Evolutionary conservation across 2,888 invertebrate species (phyloP).

Genomic region (Mesopsocus fuscifrons): DNA sequence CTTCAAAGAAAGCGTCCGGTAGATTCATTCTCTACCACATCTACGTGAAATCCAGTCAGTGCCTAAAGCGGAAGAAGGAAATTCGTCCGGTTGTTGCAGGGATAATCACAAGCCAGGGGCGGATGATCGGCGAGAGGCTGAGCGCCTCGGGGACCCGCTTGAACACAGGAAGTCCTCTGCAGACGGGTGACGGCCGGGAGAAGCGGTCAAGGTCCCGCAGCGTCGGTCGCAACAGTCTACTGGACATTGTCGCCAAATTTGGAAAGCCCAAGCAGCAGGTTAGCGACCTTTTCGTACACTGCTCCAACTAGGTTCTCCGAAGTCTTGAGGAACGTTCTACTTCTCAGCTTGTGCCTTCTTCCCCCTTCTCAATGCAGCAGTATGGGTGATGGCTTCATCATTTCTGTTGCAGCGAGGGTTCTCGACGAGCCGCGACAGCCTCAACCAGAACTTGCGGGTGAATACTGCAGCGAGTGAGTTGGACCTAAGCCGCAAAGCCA

Average conservation of each 20-base stretch:
- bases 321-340: too few species aligned
- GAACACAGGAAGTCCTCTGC: slow-evolving; percentile 29
- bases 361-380: too few species aligned
- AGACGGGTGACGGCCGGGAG: slow-evolving; percentile 21
- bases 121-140: slow-evolving; percentile 32
- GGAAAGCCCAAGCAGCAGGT: slow-evolving; percentile 19
- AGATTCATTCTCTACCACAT: too few species aligned
- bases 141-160: slow-evolving; percentile 32
- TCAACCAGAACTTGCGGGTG: slow-evolving; percentile 45
- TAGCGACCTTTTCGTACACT: too few species aligned
- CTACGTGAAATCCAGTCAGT: too few species aligned
- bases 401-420: slow-evolving; percentile 48
- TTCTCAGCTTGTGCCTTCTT: too few species aligned
- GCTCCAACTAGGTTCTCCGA: too few species aligned
- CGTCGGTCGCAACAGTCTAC: slow-evolving; percentile 39
- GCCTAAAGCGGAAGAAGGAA: too few species aligned
- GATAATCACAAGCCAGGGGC: slow-evolving; percentile 23
- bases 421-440: slow-evolving; percentile 52
- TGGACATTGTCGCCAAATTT: slow-evolving; percentile 52
- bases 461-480: slow-evolving; percentile 52
- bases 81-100: slow-evolving; percentile 18
- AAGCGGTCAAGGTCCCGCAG: slow-evolving; percentile 31
- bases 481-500: slow-evolving; percentile 52
- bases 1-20: too few species aligned
- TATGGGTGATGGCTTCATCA: too few species aligned